Conservation (phyloP, 2,888 invertebrate genomes). For the Abscondita cerata region DNA sequence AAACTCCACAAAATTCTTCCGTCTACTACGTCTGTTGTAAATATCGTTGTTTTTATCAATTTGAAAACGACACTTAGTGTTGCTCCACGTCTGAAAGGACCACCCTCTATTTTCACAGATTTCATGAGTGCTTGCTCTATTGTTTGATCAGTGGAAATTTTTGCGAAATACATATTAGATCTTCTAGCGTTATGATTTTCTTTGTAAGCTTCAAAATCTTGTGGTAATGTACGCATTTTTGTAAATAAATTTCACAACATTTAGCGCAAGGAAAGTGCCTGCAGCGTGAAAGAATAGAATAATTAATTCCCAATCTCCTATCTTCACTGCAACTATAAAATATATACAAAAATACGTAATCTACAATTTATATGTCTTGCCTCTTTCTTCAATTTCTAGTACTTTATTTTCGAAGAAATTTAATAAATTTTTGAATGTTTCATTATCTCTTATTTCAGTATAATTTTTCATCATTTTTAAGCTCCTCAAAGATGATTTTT, state of each 20-base stretch:
- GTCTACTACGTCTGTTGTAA: conserved; percentile 4
- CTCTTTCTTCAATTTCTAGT: neutral
- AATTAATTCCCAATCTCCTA: conserved; percentile 19
- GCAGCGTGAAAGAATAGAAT: conserved; percentile 24
- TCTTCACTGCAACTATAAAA: neutral
- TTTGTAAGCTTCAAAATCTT: conserved; percentile 11
- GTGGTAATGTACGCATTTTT: neutral
- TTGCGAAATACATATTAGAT: too few relatives aligned
- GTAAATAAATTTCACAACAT: conserved; percentile 9
- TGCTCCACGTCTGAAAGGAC: conserved; percentile 14
- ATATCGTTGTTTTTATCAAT: conserved; percentile 4
- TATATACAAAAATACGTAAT: neutral
- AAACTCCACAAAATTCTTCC: conserved; percentile 17
- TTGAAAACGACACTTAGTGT: conserved; percentile 11
- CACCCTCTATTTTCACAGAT: neutral
- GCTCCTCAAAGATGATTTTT: conserved; percentile 3
- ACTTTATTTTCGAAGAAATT: conserved; percentile 11
- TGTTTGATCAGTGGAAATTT: neutral
- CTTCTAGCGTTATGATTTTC: too few relatives aligned
- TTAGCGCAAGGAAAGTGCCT: conserved; percentile 41
- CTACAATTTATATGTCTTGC: conserved; percentile 1
- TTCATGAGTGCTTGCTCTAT: neutral
- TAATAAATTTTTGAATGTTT: too few relatives aligned
- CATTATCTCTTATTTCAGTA: conserved; percentile 3
- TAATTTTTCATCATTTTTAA: conserved; percentile 2